These are phyloP conservation scores for Mercenaria mercenaria DNA, from an alignment of 1,140 invertebrate species.

Conservation along the genomic window DNA sequence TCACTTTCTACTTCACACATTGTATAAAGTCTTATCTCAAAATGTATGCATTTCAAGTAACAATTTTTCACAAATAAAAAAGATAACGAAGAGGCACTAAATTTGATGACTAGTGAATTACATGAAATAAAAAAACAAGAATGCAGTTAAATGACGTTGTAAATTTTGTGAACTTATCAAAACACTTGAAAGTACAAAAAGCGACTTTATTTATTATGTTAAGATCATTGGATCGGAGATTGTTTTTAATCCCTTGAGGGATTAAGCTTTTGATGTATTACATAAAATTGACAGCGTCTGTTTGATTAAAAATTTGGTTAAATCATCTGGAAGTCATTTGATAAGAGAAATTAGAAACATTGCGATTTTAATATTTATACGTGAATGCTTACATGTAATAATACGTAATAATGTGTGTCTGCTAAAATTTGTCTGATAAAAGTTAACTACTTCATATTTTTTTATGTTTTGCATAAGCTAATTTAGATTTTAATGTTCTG, in stretches of 20 bases:
- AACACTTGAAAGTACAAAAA: background rate
- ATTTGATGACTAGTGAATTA: background rate
- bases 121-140: background rate
- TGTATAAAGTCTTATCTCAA: background rate
- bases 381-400: no score
- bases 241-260: background rate
- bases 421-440: no score
- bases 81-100: background rate
- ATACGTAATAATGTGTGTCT: no score
- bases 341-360: no score
- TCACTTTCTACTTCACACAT: background rate
- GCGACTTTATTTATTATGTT: background rate
- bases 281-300: constrained; percentile 1
- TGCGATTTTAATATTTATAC: no score
- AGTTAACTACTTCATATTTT: no score
- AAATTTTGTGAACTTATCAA: background rate
- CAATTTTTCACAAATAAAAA: background rate
- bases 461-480: no score
- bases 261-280: constrained; percentile 18
- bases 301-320: background rate
- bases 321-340: background rate
- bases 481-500: no score
- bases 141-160: background rate
- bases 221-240: constrained; percentile 28
- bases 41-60: background rate